Percentiles rank a stretch among this genome's conserved stretches.
Evolutionary conservation across 2,888 invertebrate genomes (phyloP).

Genomic region (Phyto melanocephala): DNA sequence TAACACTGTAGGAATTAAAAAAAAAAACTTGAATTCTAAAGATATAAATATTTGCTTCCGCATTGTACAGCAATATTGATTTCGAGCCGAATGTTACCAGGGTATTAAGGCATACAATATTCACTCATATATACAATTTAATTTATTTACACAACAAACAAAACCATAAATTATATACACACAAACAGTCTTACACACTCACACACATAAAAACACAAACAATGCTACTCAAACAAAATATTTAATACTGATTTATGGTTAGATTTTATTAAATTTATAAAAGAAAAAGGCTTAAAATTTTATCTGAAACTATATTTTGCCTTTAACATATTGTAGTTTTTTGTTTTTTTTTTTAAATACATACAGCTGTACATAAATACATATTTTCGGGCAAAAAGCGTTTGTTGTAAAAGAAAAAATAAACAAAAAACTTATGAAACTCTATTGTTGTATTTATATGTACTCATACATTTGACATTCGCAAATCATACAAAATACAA

Average conservation of each 20-base stretch:
- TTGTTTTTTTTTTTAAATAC: not conserved
- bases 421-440: too few species aligned
- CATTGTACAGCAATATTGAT: not conserved
- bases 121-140: not conserved
- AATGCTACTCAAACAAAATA: not conserved
- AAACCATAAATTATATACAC: not conserved
- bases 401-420: not conserved
- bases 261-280: not conserved
- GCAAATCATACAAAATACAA: not conserved
- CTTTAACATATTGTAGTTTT: not conserved
- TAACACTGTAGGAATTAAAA: too few species aligned
- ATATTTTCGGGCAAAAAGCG: not conserved
- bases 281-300: not conserved
- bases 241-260: conserved; percentile 17
- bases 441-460: too few species aligned
- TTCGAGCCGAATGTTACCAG: not conserved
- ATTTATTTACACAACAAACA: not conserved
- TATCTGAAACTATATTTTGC: too few species aligned
- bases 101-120: not conserved
- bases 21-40: too few species aligned
- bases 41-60: too few species aligned
- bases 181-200: not conserved
- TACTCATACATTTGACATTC: not conserved
- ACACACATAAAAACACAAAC: not conserved
- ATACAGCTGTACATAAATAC: not conserved